Evolutionary conservation across 2,888 invertebrate species (phyloP).

Genomic region (Phalangium opilio): DNA sequence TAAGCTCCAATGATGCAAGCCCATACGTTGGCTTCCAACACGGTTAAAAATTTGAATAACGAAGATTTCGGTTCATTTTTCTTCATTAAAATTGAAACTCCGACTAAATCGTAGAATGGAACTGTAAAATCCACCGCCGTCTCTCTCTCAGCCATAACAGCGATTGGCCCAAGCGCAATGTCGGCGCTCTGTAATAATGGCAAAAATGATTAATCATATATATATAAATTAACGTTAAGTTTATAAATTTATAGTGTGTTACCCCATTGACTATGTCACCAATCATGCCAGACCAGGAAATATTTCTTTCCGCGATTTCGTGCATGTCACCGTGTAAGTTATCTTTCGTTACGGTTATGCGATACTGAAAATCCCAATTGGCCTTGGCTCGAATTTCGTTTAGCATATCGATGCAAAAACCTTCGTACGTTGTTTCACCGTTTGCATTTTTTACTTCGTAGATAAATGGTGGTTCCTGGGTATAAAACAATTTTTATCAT

Average conservation of each 20-base stretch:
- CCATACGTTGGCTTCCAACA: constrained; percentile 92
- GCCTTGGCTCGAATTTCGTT: constrained; percentile 54
- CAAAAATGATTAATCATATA: not conserved
- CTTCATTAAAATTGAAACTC: constrained; percentile 89
- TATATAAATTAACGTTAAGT: too few species aligned
- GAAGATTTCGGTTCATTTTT: constrained; percentile 76
- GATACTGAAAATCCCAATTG: constrained; percentile 75
- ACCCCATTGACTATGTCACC: constrained; percentile 60
- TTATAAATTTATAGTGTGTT: constrained; percentile 2
- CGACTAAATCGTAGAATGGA: constrained; percentile 94
- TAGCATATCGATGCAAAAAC: constrained; percentile 89
- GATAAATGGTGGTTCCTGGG: constrained; percentile 39
- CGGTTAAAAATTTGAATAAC: constrained; percentile 89
- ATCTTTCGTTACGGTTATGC: constrained; percentile 63
- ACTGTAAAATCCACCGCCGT: constrained; percentile 96
- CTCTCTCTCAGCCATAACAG: constrained; percentile 94
- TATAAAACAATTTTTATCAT: constrained; percentile 1
- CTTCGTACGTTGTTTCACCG: constrained; percentile 36
- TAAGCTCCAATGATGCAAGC: constrained; percentile 86
- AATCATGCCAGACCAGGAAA: constrained; percentile 56
- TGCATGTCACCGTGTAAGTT: constrained; percentile 77
- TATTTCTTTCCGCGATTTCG: constrained; percentile 37
- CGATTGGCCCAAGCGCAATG: constrained; percentile 80
- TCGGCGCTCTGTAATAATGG: constrained; percentile 53
- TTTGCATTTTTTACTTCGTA: constrained; percentile 27